phyloP scores from a whole-genome alignment of 2,113 vertebrate species.

The Platichthys stellatus region DNA sequence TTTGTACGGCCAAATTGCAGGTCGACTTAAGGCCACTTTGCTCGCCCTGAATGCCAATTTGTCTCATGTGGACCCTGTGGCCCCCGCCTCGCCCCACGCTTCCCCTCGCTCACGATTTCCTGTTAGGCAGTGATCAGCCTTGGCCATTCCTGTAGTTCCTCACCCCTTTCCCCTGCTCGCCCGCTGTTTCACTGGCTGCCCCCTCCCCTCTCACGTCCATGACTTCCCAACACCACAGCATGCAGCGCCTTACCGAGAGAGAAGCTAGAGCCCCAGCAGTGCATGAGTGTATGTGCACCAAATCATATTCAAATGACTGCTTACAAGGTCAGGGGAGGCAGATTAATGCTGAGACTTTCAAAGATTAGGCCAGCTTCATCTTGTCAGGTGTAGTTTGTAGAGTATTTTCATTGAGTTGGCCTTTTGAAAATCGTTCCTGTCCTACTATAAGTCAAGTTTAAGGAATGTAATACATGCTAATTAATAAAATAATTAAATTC shows the following conservation, averaged over 20 bases:
- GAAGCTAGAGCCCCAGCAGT: constrained; percentile 22
- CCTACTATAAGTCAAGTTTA: background rate
- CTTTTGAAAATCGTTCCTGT: background rate
- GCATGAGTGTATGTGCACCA: background rate
- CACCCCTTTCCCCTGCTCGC: constrained; percentile 6
- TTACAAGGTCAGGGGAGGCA: constrained; percentile 22
- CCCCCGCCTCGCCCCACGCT: background rate
- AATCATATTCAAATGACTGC: background rate
- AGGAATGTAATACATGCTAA: background rate
- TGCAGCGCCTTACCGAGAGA: constrained; percentile 21
- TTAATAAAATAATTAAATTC: background rate
- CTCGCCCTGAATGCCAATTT: constrained; percentile 10
- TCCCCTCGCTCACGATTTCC: constrained; percentile 38
- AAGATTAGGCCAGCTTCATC: background rate
- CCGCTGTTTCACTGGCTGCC: constrained; percentile 15
- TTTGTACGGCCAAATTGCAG: background rate
- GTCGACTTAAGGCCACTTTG: background rate
- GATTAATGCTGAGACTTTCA: constrained; percentile 29
- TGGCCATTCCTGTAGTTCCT: constrained; percentile 31
- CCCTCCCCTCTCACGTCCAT: background rate
- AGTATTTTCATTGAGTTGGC: background rate
- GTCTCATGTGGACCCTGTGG: constrained; percentile 25
- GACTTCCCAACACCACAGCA: constrained; percentile 26
- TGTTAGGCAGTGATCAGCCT: constrained; percentile 37
- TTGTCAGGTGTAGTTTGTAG: background rate